Evolutionary conservation across 2,888 invertebrate genomes (phyloP).

Genomic region (Drosophila parthenogenetica): DNA sequence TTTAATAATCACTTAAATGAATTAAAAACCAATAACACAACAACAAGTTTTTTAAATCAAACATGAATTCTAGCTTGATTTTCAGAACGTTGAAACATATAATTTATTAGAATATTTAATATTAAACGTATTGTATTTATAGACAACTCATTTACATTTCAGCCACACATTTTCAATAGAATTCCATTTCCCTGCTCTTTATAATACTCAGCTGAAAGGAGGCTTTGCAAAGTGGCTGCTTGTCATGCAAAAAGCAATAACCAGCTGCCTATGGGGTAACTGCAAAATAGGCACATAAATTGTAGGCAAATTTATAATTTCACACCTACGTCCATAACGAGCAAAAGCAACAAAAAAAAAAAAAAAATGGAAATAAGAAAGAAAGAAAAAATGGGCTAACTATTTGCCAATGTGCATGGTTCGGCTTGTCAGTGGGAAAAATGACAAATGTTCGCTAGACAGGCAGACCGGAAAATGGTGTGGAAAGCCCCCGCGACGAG

Average conservation of each 20-base stretch:
- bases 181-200: neutral
- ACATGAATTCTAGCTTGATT: too few relatives aligned
- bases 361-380: neutral
- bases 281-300: constrained; percentile 70
- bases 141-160: neutral
- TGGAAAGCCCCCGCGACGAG: constrained; percentile 33
- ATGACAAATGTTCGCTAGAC: constrained; percentile 75
- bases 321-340: constrained; percentile 71
- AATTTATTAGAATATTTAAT: too few relatives aligned
- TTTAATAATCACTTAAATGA: too few relatives aligned
- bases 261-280: constrained; percentile 46
- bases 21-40: too few relatives aligned
- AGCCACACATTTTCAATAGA: neutral
- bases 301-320: constrained; percentile 74
- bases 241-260: constrained; percentile 54
- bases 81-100: too few relatives aligned
- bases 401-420: constrained; percentile 76
- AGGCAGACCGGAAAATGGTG: constrained; percentile 65
- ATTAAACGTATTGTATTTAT: too few relatives aligned
- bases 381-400: constrained; percentile 52
- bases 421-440: constrained; percentile 67
- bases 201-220: constrained; percentile 3
- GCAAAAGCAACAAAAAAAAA: constrained; percentile 28
- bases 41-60: too few relatives aligned
- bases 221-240: constrained; percentile 22